Evolutionary conservation across 1,140 invertebrate genomes (phyloP).

Genomic region (Antheraea mylitta): DNA sequence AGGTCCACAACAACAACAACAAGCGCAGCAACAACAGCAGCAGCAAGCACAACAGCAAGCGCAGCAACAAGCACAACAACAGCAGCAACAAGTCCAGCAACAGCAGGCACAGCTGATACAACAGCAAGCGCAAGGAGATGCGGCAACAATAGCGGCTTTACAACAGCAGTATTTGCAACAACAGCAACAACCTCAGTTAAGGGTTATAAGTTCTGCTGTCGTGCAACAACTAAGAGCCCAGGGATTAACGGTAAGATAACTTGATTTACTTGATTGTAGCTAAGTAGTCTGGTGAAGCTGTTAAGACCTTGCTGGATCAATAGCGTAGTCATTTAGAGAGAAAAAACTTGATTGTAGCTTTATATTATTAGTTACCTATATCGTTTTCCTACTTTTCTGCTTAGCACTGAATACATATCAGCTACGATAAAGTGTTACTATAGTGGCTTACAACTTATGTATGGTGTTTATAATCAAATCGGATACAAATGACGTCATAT

Average conservation of each 20-base stretch:
- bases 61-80: conserved; percentile 34
- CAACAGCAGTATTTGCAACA: conserved; percentile 77
- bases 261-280: too few species aligned
- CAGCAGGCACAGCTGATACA: conserved; percentile 57
- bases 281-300: too few species aligned
- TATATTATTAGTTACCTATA: too few species aligned
- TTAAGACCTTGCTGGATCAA: too few species aligned
- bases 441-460: too few species aligned
- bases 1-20: conserved; percentile 50
- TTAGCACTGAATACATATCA: too few species aligned
- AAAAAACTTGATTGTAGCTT: too few species aligned
- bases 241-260: conserved; percentile 62
- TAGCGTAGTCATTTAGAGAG: too few species aligned
- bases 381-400: too few species aligned
- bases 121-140: conserved; percentile 62
- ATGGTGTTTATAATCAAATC: too few species aligned
- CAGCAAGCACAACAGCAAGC: conserved; percentile 50
- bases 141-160: conserved; percentile 60
- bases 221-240: conserved; percentile 76
- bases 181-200: conserved; percentile 78
- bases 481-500: too few species aligned
- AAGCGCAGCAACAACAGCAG: conserved; percentile 69
- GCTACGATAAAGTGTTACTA: too few species aligned
- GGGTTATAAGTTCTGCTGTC: conserved; percentile 75
- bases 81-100: conserved; percentile 28